A percentile compares a stretch with the other conserved stretches of the same genome.
Conservation (phyloP, 2,888 invertebrate genomes). For the Zootermopsis nevadensis region DNA sequence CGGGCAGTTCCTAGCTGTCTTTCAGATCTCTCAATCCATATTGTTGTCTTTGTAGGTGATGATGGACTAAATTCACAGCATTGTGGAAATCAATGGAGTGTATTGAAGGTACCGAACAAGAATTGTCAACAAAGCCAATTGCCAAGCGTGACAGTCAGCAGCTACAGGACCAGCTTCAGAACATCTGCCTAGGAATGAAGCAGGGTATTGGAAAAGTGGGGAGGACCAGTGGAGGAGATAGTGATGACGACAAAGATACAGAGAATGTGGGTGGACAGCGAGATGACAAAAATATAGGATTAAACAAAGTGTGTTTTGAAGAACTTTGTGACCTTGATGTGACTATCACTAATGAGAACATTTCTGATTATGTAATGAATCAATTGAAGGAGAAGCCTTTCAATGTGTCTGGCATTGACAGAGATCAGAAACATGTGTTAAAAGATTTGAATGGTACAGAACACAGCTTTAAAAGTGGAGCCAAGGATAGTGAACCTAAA, state of each 20-base stretch:
- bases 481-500: slow-evolving; percentile 4
- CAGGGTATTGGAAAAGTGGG: not conserved
- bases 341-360: not conserved
- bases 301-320: not conserved
- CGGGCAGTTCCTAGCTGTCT: too few relatives aligned
- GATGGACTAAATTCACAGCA: slow-evolving; percentile 10
- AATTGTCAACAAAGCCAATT: not conserved
- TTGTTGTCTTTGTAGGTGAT: slow-evolving; percentile 4
- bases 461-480: not conserved
- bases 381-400: not conserved
- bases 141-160: not conserved
- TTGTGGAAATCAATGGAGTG: not conserved
- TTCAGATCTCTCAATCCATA: too few relatives aligned
- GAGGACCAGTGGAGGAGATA: not conserved
- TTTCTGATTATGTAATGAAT: not conserved
- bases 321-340: not conserved
- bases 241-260: not conserved
- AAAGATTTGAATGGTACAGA: not conserved
- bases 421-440: not conserved
- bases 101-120: not conserved
- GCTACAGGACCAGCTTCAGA: not conserved
- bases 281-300: not conserved
- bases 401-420: not conserved
- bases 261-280: not conserved
- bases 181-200: not conserved